These are phyloP conservation scores for Omphaloscelis lunosa DNA, from an alignment of 2,888 invertebrate species.

Conservation along the genomic window DNA sequence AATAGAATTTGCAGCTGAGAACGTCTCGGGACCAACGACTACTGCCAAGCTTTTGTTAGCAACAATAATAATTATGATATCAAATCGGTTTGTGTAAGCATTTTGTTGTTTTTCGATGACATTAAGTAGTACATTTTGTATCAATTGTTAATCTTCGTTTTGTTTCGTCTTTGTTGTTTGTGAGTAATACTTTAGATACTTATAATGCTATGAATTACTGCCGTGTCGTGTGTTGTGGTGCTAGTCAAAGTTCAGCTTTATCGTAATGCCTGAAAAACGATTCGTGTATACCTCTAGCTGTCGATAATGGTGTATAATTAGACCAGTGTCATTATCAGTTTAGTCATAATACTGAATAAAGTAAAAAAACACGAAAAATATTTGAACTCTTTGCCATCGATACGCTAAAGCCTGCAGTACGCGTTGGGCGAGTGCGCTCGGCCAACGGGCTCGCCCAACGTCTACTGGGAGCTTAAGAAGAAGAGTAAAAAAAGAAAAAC, in stretches of 20 bases:
- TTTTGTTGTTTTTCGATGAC: conserved; percentile 36
- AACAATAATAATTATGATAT: conserved; percentile 55
- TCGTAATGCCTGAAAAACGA: not conserved
- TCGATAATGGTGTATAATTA: not conserved
- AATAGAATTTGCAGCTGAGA: conserved; percentile 71
- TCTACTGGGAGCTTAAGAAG: not conserved
- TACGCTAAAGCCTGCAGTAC: not conserved
- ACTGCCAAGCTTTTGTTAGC: conserved; percentile 46
- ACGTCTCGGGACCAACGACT: conserved; percentile 29
- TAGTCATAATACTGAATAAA: not conserved
- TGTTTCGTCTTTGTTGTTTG: conserved; percentile 19
- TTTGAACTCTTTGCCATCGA: not conserved
- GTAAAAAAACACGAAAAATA: too few species aligned
- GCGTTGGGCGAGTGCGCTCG: too few species aligned
- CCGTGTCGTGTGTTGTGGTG: not conserved
- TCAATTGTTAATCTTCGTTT: conserved; percentile 26
- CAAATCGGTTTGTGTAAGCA: conserved; percentile 32
- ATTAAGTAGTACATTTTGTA: conserved; percentile 34
- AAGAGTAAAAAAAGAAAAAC: not conserved
- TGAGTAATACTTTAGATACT: not conserved
- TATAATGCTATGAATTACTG: not conserved
- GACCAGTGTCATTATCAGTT: too few species aligned
- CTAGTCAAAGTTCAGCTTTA: not conserved
- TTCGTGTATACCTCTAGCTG: too few species aligned
- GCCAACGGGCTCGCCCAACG: too few species aligned